phyloP scores from a whole-genome alignment of 2,797 vertebrate genomes.

The Neosilurus mollespiculum region DNA sequence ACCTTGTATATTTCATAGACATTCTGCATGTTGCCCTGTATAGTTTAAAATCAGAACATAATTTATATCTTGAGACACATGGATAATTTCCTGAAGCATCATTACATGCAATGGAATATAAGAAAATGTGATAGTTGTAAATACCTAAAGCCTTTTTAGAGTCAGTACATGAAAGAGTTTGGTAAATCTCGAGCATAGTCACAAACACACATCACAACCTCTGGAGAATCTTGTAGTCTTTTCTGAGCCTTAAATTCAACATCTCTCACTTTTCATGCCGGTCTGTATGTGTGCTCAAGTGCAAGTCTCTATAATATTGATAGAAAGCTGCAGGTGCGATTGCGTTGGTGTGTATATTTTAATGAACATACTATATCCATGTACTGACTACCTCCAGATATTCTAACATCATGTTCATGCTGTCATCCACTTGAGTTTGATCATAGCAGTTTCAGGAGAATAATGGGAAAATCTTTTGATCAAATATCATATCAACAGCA shows the following conservation, averaged over 20 bases:
- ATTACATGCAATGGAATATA: conserved; percentile 18
- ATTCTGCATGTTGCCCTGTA: conserved; percentile 55
- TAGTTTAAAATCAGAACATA: conserved; percentile 42
- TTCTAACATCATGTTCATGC: conserved; percentile 55
- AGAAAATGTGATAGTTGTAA: conserved; percentile 14
- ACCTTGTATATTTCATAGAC: conserved; percentile 42
- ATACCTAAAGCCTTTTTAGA: conserved; percentile 27
- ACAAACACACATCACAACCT: conserved; percentile 30
- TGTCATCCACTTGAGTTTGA: conserved; percentile 31
- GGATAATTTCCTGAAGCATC: conserved; percentile 24
- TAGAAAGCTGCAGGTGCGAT: conserved; percentile 31
- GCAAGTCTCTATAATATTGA: conserved; percentile 37
- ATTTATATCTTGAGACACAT: conserved; percentile 41
- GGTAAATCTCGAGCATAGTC: conserved; percentile 24
- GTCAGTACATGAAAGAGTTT: conserved; percentile 13
- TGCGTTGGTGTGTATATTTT: conserved; percentile 48
- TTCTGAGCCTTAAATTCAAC: conserved; percentile 49
- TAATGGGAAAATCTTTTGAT: conserved; percentile 10
- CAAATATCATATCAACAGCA: not conserved
- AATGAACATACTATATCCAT: conserved; percentile 58
- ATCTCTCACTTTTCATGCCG: conserved; percentile 11
- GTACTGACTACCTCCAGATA: conserved; percentile 73
- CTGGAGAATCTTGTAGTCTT: conserved; percentile 38
- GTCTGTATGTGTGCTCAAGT: conserved; percentile 17
- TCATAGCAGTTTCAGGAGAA: conserved; percentile 46